Conservation (phyloP, 2,113 vertebrate genomes). For the Epinephelus lanceolatus region DNA sequence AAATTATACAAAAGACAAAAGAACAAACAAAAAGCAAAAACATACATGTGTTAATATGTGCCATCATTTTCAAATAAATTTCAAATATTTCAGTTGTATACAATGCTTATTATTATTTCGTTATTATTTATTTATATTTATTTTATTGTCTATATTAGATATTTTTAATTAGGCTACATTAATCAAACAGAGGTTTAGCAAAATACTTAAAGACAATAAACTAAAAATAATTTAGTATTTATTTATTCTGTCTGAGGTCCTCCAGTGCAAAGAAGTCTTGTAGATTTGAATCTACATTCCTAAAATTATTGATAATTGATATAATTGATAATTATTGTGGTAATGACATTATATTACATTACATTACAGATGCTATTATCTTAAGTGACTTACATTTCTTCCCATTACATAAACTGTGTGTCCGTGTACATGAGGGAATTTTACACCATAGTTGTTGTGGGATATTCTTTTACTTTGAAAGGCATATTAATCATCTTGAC, state of each 20-base stretch:
- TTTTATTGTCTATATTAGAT: background rate
- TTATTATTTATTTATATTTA: background rate
- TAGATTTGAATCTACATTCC: background rate
- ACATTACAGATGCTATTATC: background rate
- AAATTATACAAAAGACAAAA: background rate
- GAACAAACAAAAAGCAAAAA: background rate
- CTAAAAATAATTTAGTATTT: background rate
- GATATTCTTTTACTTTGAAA: constrained; percentile 4
- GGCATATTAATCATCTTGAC: background rate
- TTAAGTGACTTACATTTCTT: too few relatives aligned
- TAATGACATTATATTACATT: background rate
- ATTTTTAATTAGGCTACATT: background rate
- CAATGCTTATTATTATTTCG: background rate
- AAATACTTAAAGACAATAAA: background rate
- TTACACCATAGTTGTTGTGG: background rate
- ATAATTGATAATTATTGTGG: too few relatives aligned
- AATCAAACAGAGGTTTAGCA: background rate
- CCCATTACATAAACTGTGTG: too few relatives aligned
- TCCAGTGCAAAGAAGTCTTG: background rate
- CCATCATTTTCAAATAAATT: background rate
- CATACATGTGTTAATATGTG: background rate
- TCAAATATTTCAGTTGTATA: background rate
- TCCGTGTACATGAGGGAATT: background rate
- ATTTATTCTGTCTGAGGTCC: background rate
- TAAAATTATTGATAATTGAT: background rate